A percentile compares a stretch with the other conserved stretches of the same genome.
Conservation (phyloP, 2,888 invertebrate species). For the Mesorhabditis belari region DNA sequence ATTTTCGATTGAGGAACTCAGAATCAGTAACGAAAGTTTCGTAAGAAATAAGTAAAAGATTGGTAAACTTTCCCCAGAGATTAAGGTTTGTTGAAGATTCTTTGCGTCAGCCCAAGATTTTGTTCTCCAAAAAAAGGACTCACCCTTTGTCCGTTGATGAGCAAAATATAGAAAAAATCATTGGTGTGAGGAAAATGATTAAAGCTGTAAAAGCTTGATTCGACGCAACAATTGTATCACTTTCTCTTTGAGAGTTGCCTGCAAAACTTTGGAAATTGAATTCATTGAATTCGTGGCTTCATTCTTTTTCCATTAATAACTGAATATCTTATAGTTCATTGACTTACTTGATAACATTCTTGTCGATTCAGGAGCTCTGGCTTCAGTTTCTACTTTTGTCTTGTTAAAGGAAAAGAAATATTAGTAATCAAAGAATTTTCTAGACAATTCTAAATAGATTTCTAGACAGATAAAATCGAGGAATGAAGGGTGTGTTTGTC, state of each 20-base stretch:
- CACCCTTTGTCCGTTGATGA: constrained; percentile 9
- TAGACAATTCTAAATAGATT: too few species aligned
- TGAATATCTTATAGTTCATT: too few species aligned
- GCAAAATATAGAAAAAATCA: constrained; percentile 20
- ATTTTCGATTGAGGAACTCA: too few species aligned
- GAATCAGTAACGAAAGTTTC: background rate
- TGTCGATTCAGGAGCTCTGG: too few species aligned
- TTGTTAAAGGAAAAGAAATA: too few species aligned
- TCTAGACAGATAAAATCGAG: background rate
- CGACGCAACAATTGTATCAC: constrained; percentile 11
- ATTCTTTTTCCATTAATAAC: too few species aligned
- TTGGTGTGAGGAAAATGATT: constrained; percentile 25
- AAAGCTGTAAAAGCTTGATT: constrained; percentile 13
- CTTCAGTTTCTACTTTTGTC: too few species aligned
- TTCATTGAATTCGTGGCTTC: too few species aligned
- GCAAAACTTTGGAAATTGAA: too few species aligned
- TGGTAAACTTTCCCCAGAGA: background rate
- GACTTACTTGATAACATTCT: too few species aligned
- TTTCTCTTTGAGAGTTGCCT: constrained; percentile 15
- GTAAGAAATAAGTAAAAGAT: background rate
- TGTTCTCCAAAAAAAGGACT: background rate
- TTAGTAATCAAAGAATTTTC: too few species aligned
- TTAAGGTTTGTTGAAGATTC: background rate
- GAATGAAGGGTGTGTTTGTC: background rate
- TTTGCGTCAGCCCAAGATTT: background rate